Conservation (phyloP, 2,888 invertebrate genomes). For the Polyommatus iphigenia region DNA sequence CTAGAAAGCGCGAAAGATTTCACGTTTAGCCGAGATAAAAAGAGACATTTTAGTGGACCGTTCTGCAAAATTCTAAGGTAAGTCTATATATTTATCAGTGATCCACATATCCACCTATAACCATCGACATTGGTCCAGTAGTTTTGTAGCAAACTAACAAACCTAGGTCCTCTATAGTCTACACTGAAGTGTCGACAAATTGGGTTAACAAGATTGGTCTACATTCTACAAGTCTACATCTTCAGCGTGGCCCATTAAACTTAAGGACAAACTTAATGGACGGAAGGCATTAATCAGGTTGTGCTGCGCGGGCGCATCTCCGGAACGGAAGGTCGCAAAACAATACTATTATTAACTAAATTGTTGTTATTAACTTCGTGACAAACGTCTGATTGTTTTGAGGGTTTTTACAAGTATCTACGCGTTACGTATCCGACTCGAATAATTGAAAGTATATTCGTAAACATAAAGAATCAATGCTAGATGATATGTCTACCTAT, state of each 20-base stretch:
- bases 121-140: neutral
- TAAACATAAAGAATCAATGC: neutral
- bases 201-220: neutral
- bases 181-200: no score
- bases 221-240: neutral
- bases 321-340: constrained; percentile 19
- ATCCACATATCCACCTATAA: no score
- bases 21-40: no score
- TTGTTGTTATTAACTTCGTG: constrained; percentile 25
- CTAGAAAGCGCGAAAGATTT: no score
- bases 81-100: no score
- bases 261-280: constrained; percentile 19
- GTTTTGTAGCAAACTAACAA: neutral
- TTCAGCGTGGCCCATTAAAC: constrained; percentile 2
- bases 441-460: neutral
- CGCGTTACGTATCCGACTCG: neutral
- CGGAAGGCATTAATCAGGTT: constrained; percentile 21
- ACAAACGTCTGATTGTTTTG: constrained; percentile 13
- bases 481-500: no score
- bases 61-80: no score
- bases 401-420: neutral
- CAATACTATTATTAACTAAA: constrained; percentile 33
- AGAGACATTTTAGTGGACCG: no score
- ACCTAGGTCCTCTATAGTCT: no score
- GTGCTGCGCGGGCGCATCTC: constrained; percentile 7